Conservation (phyloP, 2,888 invertebrate genomes). For the Dilophus febrilis region DNA sequence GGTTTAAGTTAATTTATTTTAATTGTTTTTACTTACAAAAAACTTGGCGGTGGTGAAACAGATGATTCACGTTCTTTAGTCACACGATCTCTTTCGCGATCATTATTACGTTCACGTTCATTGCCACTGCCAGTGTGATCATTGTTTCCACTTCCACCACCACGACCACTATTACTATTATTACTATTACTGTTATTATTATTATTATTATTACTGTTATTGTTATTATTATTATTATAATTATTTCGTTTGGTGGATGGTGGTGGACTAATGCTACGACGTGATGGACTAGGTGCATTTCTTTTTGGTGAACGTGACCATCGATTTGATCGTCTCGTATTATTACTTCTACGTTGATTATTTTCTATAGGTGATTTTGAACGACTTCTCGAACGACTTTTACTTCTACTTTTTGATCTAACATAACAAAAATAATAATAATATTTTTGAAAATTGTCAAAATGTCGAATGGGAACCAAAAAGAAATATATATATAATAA, state of each 20-base stretch:
- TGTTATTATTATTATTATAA: too few species aligned
- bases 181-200: too few species aligned
- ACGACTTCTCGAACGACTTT: slow-evolving; percentile 32
- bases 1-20: background rate
- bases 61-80: slow-evolving; percentile 12
- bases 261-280: background rate
- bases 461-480: too few species aligned
- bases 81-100: too few species aligned
- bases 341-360: too few species aligned
- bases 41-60: slow-evolving; percentile 47
- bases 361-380: slow-evolving; percentile 25
- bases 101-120: background rate
- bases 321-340: slow-evolving; percentile 9
- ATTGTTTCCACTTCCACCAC: too few species aligned
- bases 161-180: too few species aligned
- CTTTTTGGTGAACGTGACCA: slow-evolving; percentile 36
- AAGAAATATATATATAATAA: too few species aligned
- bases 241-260: too few species aligned
- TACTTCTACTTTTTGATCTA: slow-evolving; percentile 32
- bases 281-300: slow-evolving; percentile 13
- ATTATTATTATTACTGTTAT: too few species aligned
- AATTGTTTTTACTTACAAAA: slow-evolving; percentile 38
- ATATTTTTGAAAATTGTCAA: too few species aligned
- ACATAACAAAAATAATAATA: slow-evolving; percentile 9
- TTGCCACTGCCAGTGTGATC: slow-evolving; percentile 21